These are phyloP conservation scores for Drosophila punjabiensis DNA, from an alignment of 1,140 invertebrate genomes.

Conservation along the genomic window DNA sequence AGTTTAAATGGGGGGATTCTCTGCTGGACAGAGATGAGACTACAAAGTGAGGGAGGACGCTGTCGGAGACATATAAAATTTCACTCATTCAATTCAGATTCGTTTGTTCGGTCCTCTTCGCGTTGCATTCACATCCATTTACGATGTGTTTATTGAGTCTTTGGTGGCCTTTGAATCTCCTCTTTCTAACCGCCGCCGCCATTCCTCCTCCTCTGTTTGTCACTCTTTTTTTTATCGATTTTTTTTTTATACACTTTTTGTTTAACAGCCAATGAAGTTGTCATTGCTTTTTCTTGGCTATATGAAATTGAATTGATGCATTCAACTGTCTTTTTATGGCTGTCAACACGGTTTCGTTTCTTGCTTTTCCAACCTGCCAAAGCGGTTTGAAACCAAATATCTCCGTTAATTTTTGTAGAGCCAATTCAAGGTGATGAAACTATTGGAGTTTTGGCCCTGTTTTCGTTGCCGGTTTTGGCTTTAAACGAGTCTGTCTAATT, in stretches of 20 bases:
- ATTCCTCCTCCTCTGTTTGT: background rate
- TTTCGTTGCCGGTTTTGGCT: background rate
- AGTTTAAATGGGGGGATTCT: constrained; percentile 11
- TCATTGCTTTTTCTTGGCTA: constrained; percentile 25
- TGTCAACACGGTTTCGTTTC: constrained; percentile 38
- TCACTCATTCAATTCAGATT: constrained; percentile 74
- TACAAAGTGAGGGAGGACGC: background rate
- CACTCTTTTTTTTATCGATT: background rate
- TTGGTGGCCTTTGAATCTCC: constrained; percentile 68
- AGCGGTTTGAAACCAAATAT: constrained; percentile 25
- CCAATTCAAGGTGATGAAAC: background rate
- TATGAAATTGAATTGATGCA: constrained; percentile 52
- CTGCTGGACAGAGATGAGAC: constrained; percentile 4
- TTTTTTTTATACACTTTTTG: background rate
- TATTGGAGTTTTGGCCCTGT: background rate
- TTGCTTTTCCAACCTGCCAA: constrained; percentile 25
- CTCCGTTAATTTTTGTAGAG: background rate
- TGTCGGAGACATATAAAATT: constrained; percentile 55
- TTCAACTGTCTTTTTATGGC: constrained; percentile 68
- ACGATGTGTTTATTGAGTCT: constrained; percentile 71
- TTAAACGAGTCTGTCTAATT: background rate
- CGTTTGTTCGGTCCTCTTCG: constrained; percentile 36
- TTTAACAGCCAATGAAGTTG: constrained; percentile 48
- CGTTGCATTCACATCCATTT: constrained; percentile 62
- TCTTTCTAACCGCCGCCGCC: constrained; percentile 20